Evolutionary conservation across 2,797 vertebrate species (phyloP).

Genomic region (Chiroxiphia lanceolata): DNA sequence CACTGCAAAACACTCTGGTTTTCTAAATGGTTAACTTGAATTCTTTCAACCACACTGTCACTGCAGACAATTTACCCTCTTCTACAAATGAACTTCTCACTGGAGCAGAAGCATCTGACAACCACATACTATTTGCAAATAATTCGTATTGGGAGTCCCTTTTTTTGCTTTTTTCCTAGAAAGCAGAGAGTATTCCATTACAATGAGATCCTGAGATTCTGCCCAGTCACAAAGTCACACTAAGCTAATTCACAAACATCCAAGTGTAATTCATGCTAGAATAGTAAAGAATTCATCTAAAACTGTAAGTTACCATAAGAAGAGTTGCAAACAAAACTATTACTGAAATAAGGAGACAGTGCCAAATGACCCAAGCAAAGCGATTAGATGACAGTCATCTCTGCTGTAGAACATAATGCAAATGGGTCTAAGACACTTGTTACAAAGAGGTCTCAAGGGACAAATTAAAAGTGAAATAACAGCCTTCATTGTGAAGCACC

Average conservation of each 20-base stretch:
- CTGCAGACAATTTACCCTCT: not conserved
- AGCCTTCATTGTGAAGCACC: constrained; percentile 39
- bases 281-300: not conserved
- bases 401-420: not conserved
- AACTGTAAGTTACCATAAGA: not conserved
- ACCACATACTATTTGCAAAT: not conserved
- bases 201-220: not conserved
- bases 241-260: not conserved
- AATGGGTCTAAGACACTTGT: not conserved
- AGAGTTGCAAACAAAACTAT: not conserved
- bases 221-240: not conserved
- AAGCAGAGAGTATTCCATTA: not conserved
- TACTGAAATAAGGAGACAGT: not conserved
- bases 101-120: not conserved
- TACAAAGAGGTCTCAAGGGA: not conserved
- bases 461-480: constrained; percentile 13
- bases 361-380: not conserved
- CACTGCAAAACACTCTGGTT: not conserved
- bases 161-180: not conserved
- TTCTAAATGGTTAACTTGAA: not conserved
- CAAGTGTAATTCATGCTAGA: not conserved
- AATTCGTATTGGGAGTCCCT: not conserved
- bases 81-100: not conserved
- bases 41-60: not conserved
- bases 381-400: not conserved